These are phyloP conservation scores for Antennarius striatus DNA, from an alignment of 2,113 vertebrate species.

Conservation along the genomic window DNA sequence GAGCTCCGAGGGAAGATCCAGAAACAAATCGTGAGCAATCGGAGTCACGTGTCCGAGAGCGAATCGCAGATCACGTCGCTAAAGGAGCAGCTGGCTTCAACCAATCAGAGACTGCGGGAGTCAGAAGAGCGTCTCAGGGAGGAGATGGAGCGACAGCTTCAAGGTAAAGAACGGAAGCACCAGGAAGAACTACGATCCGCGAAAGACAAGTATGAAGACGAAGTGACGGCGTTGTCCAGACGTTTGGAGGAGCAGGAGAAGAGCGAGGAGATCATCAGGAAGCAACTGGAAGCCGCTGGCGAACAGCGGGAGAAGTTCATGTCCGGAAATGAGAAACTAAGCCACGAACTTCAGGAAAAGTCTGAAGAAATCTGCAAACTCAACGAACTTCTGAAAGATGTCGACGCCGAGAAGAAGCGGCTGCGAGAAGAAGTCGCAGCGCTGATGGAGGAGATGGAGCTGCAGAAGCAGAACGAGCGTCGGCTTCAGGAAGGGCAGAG, in stretches of 20 bases:
- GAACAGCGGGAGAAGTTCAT: constrained; percentile 44
- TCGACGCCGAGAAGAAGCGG: constrained; percentile 65
- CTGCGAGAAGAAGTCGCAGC: constrained; percentile 70
- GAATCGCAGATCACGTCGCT: constrained; percentile 79
- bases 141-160: constrained; percentile 53
- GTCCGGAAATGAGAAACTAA: constrained; percentile 70
- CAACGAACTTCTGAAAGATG: constrained; percentile 59
- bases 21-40: constrained; percentile 63
- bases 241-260: constrained; percentile 70
- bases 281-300: constrained; percentile 75
- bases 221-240: constrained; percentile 72
- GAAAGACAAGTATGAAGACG: constrained; percentile 79
- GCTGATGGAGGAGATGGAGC: constrained; percentile 68
- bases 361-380: constrained; percentile 71
- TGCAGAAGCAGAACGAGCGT: constrained; percentile 66
- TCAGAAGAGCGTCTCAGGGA: too few relatives aligned
- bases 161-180: constrained; percentile 73
- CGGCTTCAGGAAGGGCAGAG: constrained; percentile 58
- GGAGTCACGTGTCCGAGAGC: constrained; percentile 76
- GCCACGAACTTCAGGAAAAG: constrained; percentile 73
- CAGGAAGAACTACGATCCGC: constrained; percentile 82
- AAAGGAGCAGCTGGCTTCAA: constrained; percentile 74
- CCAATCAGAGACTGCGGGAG: too few relatives aligned
- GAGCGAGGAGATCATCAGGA: constrained; percentile 63
- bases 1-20: constrained; percentile 81